Percentiles rank a stretch among this genome's conserved stretches.
These are phyloP conservation scores for Melanostoma mellinum DNA, from an alignment of 2,888 invertebrate genomes.

Conservation along the genomic window DNA sequence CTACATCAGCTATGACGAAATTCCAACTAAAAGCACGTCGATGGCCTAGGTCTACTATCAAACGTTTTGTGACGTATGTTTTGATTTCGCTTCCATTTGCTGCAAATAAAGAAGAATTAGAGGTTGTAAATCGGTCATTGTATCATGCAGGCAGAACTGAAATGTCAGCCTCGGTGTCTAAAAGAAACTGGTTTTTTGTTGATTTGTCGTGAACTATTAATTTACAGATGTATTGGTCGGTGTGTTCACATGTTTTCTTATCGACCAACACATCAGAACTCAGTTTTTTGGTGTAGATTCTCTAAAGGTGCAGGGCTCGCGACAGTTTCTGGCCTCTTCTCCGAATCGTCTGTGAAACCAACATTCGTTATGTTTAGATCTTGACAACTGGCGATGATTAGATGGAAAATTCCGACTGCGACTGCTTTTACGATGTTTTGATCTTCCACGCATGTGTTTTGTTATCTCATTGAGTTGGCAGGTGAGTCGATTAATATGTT, in stretches of 20 bases:
- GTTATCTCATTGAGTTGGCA: no score
- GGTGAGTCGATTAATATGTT: constrained; percentile 16
- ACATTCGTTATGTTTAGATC: constrained; percentile 20
- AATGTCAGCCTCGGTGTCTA: constrained; percentile 2
- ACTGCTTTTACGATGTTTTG: not conserved
- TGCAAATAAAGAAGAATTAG: no score
- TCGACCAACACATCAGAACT: constrained; percentile 2
- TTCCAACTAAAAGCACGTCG: no score
- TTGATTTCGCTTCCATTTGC: no score
- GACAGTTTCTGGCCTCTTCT: no score
- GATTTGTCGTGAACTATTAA: constrained; percentile 47
- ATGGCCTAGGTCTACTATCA: constrained; percentile 1
- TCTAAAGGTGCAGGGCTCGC: constrained; percentile 36
- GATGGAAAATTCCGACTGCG: not conserved
- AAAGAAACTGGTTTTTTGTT: constrained; percentile 16
- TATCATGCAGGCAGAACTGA: no score
- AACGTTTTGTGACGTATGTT: constrained; percentile 9
- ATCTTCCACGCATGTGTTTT: no score
- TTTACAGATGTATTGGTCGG: constrained; percentile 4
- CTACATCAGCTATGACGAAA: not conserved
- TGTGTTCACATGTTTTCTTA: not conserved
- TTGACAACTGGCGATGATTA: not conserved
- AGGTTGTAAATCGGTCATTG: no score
- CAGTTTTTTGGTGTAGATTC: constrained; percentile 41
- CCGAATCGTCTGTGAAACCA: no score